Conservation (phyloP, 1,140 invertebrate species). For the Lordiphosa collinella region DNA sequence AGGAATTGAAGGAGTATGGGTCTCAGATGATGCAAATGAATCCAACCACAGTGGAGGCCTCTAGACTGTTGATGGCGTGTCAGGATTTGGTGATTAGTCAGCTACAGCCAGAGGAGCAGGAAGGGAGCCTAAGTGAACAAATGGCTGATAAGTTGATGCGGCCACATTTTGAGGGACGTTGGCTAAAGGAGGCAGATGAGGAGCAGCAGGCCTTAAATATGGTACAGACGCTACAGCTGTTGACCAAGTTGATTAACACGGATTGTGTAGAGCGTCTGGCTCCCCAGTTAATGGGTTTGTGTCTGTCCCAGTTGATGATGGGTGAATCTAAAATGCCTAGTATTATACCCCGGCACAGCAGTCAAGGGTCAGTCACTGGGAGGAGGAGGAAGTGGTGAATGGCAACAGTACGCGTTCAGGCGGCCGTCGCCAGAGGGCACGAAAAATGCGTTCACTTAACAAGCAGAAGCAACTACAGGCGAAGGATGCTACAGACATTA, state of each 20-base stretch:
- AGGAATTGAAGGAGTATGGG: neutral
- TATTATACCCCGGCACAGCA: conserved; percentile 82
- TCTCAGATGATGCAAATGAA: conserved; percentile 11
- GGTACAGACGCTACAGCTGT: conserved; percentile 37
- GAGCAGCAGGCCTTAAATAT: conserved; percentile 18
- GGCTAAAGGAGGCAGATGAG: conserved; percentile 25
- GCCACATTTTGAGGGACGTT: conserved; percentile 38
- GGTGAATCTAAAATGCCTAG: conserved; percentile 79
- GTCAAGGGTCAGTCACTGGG: conserved; percentile 72
- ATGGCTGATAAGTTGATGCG: conserved; percentile 29
- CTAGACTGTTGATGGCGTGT: conserved; percentile 40
- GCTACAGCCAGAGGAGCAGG: no score
- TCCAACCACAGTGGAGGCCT: conserved; percentile 9
- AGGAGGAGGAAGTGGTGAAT: conserved; percentile 53
- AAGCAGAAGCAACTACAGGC: conserved; percentile 47
- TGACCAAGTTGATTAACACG: conserved; percentile 33
- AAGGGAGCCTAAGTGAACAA: neutral
- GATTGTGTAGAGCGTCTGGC: conserved; percentile 48
- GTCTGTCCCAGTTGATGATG: conserved; percentile 81
- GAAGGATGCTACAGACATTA: neutral
- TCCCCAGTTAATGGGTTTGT: conserved; percentile 81
- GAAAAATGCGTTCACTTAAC: conserved; percentile 77
- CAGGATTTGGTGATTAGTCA: no score
- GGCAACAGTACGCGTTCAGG: conserved; percentile 29
- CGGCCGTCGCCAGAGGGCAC: conserved; percentile 71